These are phyloP conservation scores for Heptranchias perlo DNA, from an alignment of 2,113 vertebrate species.

Conservation along the genomic window DNA sequence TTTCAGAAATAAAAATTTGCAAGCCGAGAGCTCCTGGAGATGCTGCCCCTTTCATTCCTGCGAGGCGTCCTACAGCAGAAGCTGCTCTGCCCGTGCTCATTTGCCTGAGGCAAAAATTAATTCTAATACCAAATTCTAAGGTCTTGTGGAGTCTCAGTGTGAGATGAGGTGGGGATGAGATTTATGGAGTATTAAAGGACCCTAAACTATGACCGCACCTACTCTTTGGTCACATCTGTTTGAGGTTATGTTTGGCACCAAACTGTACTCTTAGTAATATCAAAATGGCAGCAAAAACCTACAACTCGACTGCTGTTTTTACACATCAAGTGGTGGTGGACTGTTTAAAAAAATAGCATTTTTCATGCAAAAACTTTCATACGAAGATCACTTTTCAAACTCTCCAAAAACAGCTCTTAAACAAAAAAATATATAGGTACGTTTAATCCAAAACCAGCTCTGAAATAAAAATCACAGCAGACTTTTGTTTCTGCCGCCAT, in stretches of 20 bases:
- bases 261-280: not conserved
- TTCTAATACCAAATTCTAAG: not conserved
- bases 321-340: not conserved
- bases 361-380: not conserved
- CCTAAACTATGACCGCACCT: not conserved
- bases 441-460: not conserved
- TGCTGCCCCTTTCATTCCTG: not conserved
- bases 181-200: not conserved
- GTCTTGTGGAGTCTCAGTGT: not conserved
- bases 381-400: slow-evolving; percentile 3
- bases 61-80: not conserved
- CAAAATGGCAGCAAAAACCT: not conserved
- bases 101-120: not conserved
- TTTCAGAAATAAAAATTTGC: not conserved
- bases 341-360: too few species aligned
- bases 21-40: not conserved
- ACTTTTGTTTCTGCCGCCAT: not conserved
- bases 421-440: not conserved
- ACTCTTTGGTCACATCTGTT: not conserved
- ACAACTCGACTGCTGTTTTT: not conserved
- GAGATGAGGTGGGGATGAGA: not conserved
- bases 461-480: not conserved
- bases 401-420: slow-evolving; percentile 26
- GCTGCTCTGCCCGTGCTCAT: not conserved
- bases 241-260: not conserved